Evolutionary conservation across 37 sponge, comb jelly and placozoan species (phyloP).

Genomic region (Theonella swinhoei): DNA sequence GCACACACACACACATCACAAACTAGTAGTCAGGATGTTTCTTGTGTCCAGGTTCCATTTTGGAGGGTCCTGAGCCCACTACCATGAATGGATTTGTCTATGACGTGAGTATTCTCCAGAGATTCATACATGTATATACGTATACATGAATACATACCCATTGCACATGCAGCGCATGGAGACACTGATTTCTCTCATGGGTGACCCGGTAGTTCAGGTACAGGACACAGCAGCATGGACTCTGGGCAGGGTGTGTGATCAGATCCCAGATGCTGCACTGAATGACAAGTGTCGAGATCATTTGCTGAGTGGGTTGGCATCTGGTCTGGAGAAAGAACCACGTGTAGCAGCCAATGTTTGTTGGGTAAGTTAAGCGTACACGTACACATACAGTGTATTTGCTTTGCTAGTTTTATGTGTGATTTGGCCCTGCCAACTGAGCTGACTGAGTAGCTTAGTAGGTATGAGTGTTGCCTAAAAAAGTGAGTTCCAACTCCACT

Average conservation of each 20-base stretch:
- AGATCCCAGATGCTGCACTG: conserved; percentile 78
- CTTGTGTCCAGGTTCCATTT: conserved; percentile 43
- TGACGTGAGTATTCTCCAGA: conserved; percentile 24
- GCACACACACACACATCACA: too few species aligned
- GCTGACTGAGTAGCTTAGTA: too few species aligned
- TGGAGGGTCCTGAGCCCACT: conserved; percentile 73
- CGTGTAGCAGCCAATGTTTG: conserved; percentile 96
- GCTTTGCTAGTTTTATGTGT: too few species aligned
- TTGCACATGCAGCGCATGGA: conserved; percentile 49
- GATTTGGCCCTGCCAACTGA: too few species aligned
- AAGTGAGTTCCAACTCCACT: too few species aligned
- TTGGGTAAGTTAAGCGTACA: conserved; percentile 71
- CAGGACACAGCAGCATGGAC: conserved; percentile 98
- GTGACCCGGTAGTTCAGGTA: conserved; percentile 84
- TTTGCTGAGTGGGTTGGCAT: conserved; percentile 72
- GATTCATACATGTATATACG: neutral
- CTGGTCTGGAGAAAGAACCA: conserved; percentile 80
- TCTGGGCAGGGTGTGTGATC: conserved; percentile 92
- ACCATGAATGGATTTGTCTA: conserved; percentile 28
- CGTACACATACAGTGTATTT: neutral
- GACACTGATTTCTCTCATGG: conserved; percentile 73
- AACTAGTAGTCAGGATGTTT: neutral
- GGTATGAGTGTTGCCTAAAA: too few species aligned
- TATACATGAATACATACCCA: neutral
- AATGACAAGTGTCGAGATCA: conserved; percentile 43